phyloP scores from a whole-genome alignment of 2,888 invertebrate species.

The Drosophila acutilabella region DNA sequence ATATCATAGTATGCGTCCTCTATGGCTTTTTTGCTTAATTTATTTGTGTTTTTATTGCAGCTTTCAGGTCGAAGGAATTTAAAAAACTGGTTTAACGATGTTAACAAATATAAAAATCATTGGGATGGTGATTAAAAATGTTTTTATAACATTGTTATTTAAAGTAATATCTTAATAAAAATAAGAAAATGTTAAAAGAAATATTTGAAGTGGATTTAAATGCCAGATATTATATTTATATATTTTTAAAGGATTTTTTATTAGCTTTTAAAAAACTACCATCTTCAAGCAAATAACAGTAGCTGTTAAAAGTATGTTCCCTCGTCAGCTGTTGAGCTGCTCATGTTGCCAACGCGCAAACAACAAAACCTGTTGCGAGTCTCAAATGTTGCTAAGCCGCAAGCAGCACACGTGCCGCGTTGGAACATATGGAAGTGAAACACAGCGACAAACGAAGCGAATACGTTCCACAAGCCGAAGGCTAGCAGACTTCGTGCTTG shows the following conservation, averaged over 20 bases:
- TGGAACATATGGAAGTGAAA: conserved; percentile 34
- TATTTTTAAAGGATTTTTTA: too few species aligned
- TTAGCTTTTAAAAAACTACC: background rate
- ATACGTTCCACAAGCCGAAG: conserved; percentile 55
- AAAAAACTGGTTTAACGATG: too few species aligned
- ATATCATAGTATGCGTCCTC: background rate
- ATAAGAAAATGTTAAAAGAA: too few species aligned
- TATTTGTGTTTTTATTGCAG: conserved; percentile 1
- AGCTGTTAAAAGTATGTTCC: background rate
- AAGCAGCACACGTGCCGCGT: conserved; percentile 38
- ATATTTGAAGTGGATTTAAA: too few species aligned
- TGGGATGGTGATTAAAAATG: too few species aligned
- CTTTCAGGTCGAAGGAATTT: background rate
- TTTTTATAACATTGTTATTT: too few species aligned
- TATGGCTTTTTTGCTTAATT: background rate
- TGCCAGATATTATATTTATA: too few species aligned
- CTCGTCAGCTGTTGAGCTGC: conserved; percentile 3
- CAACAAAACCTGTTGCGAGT: conserved; percentile 53
- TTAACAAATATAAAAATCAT: too few species aligned
- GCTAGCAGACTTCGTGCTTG: conserved; percentile 17
- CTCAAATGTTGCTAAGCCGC: conserved; percentile 49
- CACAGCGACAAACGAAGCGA: conserved; percentile 31
- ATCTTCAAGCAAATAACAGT: background rate
- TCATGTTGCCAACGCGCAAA: conserved; percentile 20
- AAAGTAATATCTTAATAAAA: too few species aligned